These are phyloP conservation scores for Trididemnum nubilum DNA, from an alignment of 23 tunicate genomes.

Conservation along the genomic window DNA sequence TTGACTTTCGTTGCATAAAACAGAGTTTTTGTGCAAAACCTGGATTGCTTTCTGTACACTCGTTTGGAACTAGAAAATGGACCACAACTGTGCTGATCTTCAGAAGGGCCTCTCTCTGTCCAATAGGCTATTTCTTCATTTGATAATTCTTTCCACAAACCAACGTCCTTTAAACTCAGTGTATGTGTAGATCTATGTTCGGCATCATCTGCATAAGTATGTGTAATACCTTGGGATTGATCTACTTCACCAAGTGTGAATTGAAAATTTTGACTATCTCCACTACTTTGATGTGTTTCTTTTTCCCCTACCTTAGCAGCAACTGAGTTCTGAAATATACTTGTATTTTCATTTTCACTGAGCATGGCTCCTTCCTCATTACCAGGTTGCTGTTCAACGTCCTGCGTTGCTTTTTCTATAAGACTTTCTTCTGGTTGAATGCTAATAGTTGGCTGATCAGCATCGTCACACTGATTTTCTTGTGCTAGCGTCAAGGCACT, in stretches of 20 bases:
- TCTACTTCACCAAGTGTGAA: constrained; percentile 20
- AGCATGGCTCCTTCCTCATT: constrained; percentile 33
- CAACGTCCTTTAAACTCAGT: constrained; percentile 27
- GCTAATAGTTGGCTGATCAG: constrained; percentile 37
- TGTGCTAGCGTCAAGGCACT: too few species aligned
- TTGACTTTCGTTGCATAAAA: not conserved
- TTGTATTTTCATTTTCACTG: constrained; percentile 38
- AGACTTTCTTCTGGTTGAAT: constrained; percentile 39
- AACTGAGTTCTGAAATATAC: too few species aligned
- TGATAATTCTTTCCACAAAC: constrained; percentile 23
- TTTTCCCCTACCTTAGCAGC: too few species aligned
- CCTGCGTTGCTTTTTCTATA: constrained; percentile 30
- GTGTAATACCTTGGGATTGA: constrained; percentile 21
- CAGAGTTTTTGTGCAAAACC: not conserved
- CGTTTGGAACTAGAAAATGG: constrained; percentile 28
- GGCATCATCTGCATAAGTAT: constrained; percentile 17
- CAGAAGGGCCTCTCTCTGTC: constrained; percentile 29
- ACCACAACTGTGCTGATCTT: constrained; percentile 21
- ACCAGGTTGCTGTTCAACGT: too few species aligned
- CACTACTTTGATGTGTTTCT: too few species aligned
- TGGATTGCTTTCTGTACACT: constrained; percentile 32
- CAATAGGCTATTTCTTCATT: constrained; percentile 24
- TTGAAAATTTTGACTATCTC: too few species aligned
- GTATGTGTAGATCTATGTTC: constrained; percentile 30
- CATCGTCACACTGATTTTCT: constrained; percentile 36